Evolutionary conservation across 1,140 invertebrate species (phyloP).

Genomic region (Rhopalosiphum maidis): DNA sequence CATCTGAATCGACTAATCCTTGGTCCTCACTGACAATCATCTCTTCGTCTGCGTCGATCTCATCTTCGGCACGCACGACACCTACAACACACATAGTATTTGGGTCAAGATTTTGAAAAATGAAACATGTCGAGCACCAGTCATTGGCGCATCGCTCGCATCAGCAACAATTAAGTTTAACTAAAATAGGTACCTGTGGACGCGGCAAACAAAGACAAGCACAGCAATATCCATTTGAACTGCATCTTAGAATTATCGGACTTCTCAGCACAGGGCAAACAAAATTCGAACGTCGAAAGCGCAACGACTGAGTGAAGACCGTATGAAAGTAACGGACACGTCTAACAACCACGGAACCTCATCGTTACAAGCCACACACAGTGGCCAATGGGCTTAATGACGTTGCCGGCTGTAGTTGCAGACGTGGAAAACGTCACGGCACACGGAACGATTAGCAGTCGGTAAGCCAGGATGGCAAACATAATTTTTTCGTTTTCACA

Average conservation of each 20-base stretch:
- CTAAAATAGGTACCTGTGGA: conserved; percentile 20
- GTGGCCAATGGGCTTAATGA: conserved; percentile 39
- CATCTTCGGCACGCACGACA: conserved; percentile 23
- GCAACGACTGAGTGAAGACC: neutral
- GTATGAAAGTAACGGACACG: conserved; percentile 51
- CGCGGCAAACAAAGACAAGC: neutral
- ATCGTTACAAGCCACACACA: conserved; percentile 27
- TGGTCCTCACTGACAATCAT: conserved; percentile 68
- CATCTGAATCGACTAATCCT: conserved; percentile 34
- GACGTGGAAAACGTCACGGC: conserved; percentile 55
- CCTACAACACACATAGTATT: neutral
- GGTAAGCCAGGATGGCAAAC: conserved; percentile 40
- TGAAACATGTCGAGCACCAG: neutral
- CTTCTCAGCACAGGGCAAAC: neutral
- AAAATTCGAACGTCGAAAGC: neutral
- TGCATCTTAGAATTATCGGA: conserved; percentile 2
- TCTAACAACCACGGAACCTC: neutral
- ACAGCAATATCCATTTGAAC: conserved; percentile 42
- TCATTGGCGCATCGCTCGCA: no score
- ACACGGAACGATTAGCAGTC: conserved; percentile 8
- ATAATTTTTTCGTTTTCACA: neutral
- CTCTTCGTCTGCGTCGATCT: conserved; percentile 65
- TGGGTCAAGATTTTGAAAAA: neutral
- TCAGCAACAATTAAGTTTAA: neutral
- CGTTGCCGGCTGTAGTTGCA: conserved; percentile 49